Evolutionary conservation across 1,140 invertebrate genomes (phyloP).

Genomic region (Caerostris extrusa): DNA sequence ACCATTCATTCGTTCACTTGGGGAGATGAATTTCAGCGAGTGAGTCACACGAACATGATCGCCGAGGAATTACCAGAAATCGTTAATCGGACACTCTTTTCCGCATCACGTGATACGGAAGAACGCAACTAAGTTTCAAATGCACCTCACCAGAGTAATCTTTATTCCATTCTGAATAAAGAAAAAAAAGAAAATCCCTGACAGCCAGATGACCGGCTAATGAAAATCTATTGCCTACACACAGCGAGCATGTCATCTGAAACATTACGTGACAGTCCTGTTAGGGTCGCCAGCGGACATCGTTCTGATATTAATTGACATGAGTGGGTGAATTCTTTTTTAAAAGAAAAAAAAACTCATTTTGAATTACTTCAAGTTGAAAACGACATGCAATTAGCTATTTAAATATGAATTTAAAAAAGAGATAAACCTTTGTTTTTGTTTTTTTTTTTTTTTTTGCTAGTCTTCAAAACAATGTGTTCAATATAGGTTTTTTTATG

Average conservation of each 20-base stretch:
- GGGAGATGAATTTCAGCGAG: neutral
- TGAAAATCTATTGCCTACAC: conserved; percentile 31
- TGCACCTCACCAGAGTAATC: neutral
- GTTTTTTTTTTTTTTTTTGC: no score
- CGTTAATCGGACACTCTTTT: neutral
- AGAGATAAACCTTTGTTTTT: no score
- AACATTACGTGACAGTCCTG: conserved; percentile 5
- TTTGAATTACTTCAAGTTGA: no score
- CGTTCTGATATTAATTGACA: neutral
- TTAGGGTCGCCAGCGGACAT: neutral
- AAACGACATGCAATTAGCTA: no score
- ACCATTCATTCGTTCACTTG: neutral
- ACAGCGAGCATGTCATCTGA: neutral
- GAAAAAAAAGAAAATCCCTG: neutral
- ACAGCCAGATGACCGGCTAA: neutral
- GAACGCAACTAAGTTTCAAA: conserved; percentile 10
- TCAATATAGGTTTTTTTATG: no score
- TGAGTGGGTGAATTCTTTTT: no score
- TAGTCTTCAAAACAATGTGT: no score
- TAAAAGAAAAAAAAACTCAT: no score
- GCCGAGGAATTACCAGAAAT: neutral
- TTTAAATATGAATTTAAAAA: no score
- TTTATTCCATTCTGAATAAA: neutral
- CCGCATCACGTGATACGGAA: neutral
- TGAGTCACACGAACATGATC: neutral